These are phyloP conservation scores for Lithophane semibrunnea DNA, from an alignment of 2,888 invertebrate genomes.

Conservation along the genomic window DNA sequence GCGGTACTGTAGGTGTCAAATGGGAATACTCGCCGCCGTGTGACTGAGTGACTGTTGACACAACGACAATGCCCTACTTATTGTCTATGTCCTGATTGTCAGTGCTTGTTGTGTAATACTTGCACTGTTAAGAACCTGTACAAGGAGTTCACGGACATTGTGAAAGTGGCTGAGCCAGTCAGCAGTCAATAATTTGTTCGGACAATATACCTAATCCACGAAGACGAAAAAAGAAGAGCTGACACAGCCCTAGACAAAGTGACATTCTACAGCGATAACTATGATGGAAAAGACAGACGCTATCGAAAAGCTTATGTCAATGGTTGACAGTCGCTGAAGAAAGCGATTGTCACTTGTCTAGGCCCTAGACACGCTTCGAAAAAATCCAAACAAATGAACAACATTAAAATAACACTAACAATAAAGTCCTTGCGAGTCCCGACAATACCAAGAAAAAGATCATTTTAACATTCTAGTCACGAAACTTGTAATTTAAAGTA, in stretches of 20 bases:
- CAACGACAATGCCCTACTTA: background rate
- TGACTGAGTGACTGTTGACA: background rate
- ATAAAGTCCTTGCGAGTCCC: background rate
- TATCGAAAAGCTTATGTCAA: too few relatives aligned
- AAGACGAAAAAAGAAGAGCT: background rate
- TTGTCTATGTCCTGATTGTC: background rate
- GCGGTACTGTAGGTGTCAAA: background rate
- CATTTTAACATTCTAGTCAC: background rate
- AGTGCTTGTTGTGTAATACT: background rate
- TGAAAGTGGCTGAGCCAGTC: background rate
- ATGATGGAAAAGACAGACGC: too few relatives aligned
- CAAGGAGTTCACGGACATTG: background rate
- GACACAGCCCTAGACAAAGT: background rate
- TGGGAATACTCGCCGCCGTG: background rate
- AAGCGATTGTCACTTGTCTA: too few relatives aligned
- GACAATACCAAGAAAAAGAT: background rate
- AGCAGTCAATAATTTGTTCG: background rate
- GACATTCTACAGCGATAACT: too few relatives aligned
- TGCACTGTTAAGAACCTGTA: background rate
- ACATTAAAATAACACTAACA: background rate
- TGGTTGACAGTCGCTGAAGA: too few relatives aligned
- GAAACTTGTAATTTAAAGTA: constrained; percentile 1
- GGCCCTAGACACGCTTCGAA: background rate
- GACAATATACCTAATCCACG: background rate
- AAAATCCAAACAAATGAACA: background rate